Evolutionary conservation across 2,888 invertebrate genomes (phyloP).

Genomic region (Notocelia uddmanniana): DNA sequence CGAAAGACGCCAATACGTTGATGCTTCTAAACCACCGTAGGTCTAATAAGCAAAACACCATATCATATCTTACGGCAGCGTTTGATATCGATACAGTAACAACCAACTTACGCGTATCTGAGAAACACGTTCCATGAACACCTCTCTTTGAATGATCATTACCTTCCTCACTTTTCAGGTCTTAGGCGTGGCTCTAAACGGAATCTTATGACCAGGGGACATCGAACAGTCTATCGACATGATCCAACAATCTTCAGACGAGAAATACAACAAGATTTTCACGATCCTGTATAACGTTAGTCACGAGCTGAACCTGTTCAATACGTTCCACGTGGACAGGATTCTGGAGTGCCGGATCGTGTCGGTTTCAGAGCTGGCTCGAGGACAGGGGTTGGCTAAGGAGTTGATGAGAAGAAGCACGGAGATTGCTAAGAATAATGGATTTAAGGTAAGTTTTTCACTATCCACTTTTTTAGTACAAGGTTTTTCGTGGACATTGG

Average conservation of each 20-base stretch:
- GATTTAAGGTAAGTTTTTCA: constrained; percentile 87
- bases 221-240: constrained; percentile 89
- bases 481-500: neutral
- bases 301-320: constrained; percentile 89
- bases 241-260: constrained; percentile 88
- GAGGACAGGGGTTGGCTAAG: constrained; percentile 91
- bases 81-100: no score
- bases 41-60: no score
- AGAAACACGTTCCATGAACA: no score
- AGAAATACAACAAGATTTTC: constrained; percentile 92
- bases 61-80: no score
- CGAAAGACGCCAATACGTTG: no score
- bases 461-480: neutral
- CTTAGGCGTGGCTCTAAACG: constrained; percentile 92
- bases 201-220: constrained; percentile 90
- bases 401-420: constrained; percentile 89
- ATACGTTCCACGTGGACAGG: constrained; percentile 87
- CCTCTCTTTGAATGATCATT: no score
- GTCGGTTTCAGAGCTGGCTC: constrained; percentile 89
- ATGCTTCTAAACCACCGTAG: no score
- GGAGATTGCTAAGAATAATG: constrained; percentile 87
- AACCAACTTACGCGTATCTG: no score
- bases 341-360: constrained; percentile 93
- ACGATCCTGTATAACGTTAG: constrained; percentile 90
- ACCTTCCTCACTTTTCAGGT: constrained; percentile 84